Conservation (phyloP, 2,113 vertebrate species). For the Microtus oregoni region DNA sequence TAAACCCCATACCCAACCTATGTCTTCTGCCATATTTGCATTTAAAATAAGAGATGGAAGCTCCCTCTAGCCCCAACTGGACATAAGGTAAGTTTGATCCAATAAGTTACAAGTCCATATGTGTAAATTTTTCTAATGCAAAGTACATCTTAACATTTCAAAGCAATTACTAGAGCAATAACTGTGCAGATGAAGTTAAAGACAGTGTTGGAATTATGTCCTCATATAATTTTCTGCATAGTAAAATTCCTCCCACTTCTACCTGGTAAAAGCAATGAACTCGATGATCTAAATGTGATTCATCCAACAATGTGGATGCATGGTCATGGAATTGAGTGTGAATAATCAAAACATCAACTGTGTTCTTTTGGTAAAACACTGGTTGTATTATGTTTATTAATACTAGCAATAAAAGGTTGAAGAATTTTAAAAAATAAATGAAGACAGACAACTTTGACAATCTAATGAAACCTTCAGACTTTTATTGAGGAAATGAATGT, state of each 20-base stretch:
- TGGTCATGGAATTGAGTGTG: neutral
- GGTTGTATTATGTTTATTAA: constrained; percentile 18
- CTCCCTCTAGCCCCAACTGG: neutral
- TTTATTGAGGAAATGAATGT: neutral
- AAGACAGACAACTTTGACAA: neutral
- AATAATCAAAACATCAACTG: neutral
- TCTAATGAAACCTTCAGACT: neutral
- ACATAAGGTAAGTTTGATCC: neutral
- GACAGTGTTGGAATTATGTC: constrained; percentile 85
- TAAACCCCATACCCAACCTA: neutral
- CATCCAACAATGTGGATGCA: neutral
- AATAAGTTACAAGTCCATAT: neutral
- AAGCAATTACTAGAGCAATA: constrained; percentile 81
- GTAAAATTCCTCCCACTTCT: constrained; percentile 81
- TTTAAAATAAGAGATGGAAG: constrained; percentile 13
- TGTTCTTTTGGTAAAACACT: constrained; percentile 50
- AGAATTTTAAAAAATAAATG: constrained; percentile 48
- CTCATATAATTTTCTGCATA: constrained; percentile 78
- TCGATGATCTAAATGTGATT: neutral
- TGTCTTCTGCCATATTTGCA: constrained; percentile 55
- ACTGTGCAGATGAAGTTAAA: constrained; percentile 84
- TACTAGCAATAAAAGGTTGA: neutral
- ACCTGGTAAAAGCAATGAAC: constrained; percentile 13
- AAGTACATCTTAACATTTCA: constrained; percentile 83
- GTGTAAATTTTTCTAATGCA: constrained; percentile 62